Evolutionary conservation across 2,888 invertebrate species (phyloP).

Genomic region (Stictocephala bisonia): DNA sequence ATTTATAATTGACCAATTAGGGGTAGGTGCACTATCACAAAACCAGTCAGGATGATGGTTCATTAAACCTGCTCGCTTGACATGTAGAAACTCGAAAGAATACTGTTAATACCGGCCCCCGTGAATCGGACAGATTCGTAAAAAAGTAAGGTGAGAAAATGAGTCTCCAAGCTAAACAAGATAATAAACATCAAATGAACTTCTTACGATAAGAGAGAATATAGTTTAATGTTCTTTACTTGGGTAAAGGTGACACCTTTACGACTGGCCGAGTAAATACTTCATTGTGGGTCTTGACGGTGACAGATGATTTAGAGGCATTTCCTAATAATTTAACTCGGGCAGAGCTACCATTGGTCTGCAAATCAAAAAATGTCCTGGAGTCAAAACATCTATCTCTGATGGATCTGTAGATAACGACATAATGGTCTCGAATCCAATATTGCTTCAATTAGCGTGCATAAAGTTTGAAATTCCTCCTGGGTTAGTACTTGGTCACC

Average conservation of each 20-base stretch:
- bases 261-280: conserved; percentile 4
- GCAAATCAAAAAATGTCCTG: conserved; percentile 57
- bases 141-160: not conserved
- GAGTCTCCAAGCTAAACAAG: not conserved
- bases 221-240: not conserved
- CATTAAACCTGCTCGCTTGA: not conserved
- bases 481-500: not conserved
- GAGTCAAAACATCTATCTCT: conserved; percentile 55
- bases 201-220: too few species aligned
- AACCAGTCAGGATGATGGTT: not conserved
- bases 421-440: conserved; percentile 1
- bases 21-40: not conserved
- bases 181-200: not conserved
- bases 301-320: conserved; percentile 50
- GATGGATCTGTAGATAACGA: conserved; percentile 8
- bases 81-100: not conserved
- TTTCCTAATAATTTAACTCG: conserved; percentile 51
- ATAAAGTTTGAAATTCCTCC: not conserved
- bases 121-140: conserved; percentile 19
- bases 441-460: conserved; percentile 7
- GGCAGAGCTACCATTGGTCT: conserved; percentile 51
- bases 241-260: conserved; percentile 12
- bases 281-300: conserved; percentile 17
- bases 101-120: conserved; percentile 22
- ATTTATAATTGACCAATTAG: not conserved